Evolutionary conservation across 2,797 vertebrate genomes (phyloP), one percentile per base, ranked within the genome.

Genomic region (Phrynocephalus vlangalii): DNA sequence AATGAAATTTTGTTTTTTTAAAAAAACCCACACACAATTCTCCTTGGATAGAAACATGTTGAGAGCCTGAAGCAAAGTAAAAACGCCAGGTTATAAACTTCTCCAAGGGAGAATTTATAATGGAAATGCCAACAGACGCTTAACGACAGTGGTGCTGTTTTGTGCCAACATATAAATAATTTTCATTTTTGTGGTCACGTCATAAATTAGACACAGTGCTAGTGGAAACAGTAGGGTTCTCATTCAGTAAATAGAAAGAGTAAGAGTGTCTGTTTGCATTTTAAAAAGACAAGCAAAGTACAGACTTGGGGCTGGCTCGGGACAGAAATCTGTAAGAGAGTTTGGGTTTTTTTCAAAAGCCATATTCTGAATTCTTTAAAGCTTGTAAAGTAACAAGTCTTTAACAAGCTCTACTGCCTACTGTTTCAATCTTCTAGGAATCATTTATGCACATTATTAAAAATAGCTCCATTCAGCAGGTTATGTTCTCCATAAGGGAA

Each of bases 41-140:
- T 93, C 94, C 95, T 94, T 93, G 91, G 92, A 93, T 88, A 94
- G 94, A 96, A 97, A 96, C 93, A 95, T 87, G 90, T 94, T 95
- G 95, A 82, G 79, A 95, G 94, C 93, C 93, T 94, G 94, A 96
- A 96, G 95, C 94, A 94, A 96, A 96, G 93, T 92, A 95, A 95
- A 95, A 96, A 86, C 91, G 3, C 95, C 93, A 95, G 96, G 93
- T 95, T 97, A 95, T 96, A 97, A 97, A 96, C 91, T 92, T 96
- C 93, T 95, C 92, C 95, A 96, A 96, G 89, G 90, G 83, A 96
- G 96, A 93, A 60, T 86, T 96, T 96, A 94, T 96, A 96, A 95
- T 96, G 91, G 92, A 96, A 96, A 96, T 95, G 92, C 95, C 96
- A 97, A 96, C 93, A 96, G 92, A 95, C 92, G 85, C 90, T 96